A percentile compares a stretch with the other conserved stretches of the same genome.
Conservation (phyloP, 2,113 vertebrate species). For the Casuarius casuarius region DNA sequence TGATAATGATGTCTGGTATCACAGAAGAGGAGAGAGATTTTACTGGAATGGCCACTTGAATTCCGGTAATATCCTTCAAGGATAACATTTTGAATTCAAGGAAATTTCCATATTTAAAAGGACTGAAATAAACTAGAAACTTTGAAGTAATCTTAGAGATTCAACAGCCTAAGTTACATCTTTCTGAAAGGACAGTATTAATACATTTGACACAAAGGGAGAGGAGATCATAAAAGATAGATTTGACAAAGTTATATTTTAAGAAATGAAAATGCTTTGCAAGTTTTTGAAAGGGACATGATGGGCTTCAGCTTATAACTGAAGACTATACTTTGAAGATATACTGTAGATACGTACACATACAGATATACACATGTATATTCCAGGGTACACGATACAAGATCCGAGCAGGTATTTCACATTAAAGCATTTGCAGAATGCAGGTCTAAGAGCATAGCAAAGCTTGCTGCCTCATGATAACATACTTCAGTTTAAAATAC, state of each 20-base stretch:
- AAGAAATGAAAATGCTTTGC: not conserved
- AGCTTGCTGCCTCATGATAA: not conserved
- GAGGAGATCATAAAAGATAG: not conserved
- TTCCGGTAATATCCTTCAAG: not conserved
- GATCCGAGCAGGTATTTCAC: rapidly evolving
- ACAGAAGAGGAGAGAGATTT: not conserved
- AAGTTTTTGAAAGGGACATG: not conserved
- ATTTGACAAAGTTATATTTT: not conserved
- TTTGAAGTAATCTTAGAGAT: not conserved
- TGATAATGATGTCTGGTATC: not conserved
- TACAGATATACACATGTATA: not conserved
- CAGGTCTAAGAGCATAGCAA: not conserved
- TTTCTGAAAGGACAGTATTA: not conserved
- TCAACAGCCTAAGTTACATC: not conserved
- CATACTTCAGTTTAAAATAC: not conserved
- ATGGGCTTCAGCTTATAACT: not conserved
- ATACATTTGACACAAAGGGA: not conserved
- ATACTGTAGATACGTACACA: not conserved
- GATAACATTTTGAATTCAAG: not conserved
- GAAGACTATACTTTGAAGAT: not conserved
- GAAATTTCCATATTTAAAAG: not conserved
- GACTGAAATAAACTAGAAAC: not conserved
- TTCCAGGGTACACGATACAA: not conserved
- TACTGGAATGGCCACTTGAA: not conserved
- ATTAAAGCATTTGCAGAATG: not conserved